Conservation (phyloP, 2,888 invertebrate species). For the Ectobius pallidus region DNA sequence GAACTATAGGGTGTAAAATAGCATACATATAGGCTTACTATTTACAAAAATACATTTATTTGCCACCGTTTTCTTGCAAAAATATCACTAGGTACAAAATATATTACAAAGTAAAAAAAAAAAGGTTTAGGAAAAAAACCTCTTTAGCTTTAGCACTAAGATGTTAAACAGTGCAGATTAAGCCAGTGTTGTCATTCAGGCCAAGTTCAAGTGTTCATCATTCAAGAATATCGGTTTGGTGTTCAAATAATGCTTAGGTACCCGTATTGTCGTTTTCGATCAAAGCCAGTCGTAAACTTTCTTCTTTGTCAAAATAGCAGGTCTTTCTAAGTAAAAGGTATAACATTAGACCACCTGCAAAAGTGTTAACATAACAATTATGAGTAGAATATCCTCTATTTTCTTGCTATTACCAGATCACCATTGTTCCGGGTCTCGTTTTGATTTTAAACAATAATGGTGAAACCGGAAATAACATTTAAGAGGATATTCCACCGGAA, state of each 20-base stretch:
- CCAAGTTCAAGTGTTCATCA: background rate
- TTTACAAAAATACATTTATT: slow-evolving; percentile 39
- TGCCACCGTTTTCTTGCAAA: slow-evolving; percentile 41
- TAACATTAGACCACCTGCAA: slow-evolving; percentile 1
- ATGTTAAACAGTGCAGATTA: background rate
- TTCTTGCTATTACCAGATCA: too few relatives aligned
- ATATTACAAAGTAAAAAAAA: slow-evolving; percentile 30
- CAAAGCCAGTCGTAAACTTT: background rate
- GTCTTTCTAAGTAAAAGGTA: background rate
- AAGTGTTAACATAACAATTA: too few relatives aligned
- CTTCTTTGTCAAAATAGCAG: slow-evolving; percentile 4
- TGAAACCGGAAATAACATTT: too few relatives aligned
- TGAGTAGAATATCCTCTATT: background rate
- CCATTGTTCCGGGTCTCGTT: too few relatives aligned
- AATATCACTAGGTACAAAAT: slow-evolving; percentile 31
- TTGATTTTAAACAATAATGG: too few relatives aligned
- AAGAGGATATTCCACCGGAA: too few relatives aligned
- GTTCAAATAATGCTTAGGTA: background rate
- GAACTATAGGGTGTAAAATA: too few relatives aligned
- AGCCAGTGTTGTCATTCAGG: background rate
- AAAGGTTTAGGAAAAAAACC: slow-evolving; percentile 22
- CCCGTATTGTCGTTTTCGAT: background rate
- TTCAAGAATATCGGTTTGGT: background rate
- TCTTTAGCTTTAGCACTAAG: background rate
- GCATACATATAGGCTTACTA: too few relatives aligned